Evolutionary conservation across 92 coral and sea anemone species (phyloP), one percentile per base, ranked within the genome.

Genomic region (Palythoa grandis): DNA sequence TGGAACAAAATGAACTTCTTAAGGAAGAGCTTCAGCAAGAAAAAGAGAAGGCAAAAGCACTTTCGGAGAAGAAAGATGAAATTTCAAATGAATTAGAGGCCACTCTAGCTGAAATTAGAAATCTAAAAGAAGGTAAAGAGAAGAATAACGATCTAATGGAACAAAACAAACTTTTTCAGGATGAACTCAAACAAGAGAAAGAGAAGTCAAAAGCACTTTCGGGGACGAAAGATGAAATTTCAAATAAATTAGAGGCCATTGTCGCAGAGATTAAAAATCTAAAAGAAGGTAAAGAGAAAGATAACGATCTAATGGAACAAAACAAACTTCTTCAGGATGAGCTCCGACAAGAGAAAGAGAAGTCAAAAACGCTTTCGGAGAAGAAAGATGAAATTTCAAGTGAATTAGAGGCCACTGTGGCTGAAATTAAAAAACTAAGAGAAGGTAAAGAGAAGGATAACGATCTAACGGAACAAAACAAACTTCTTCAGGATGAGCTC

Each of bases 1-100:
- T 87, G 37, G 92, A 90, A 71, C 89, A 94, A 78, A 89, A 92
- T 50, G 88, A 88, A 83, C 86, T 48, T 48, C 88, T 94, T 40
- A 77, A 82, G 47, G 89, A 94, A 9, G 89, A 92, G 54, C 78
- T 94, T 50, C 25, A 61, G 10, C 79, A 61, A 22, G 92, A 82
- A 58, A 87, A 37, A 52, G 75, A 92, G 35, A 86, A 72, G 39
- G 72, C 86, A 54, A 66, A 87, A 39, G 79, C 77, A 77, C 50
- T 87, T 67, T 77, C 78, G 20, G 88, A 92, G 74, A 87, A 86
- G 67, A 91, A 84, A 22, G 68, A 70, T 20, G 95, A 93, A 17
- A 73, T 91, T 39, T 53, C 78, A n/a, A 67, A 70, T 68, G 92
- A 94, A 60, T 78, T 88, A 7, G 80, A 88, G 52, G 7, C 0